A percentile compares a stretch with the other conserved stretches of the same genome.
phyloP scores from a whole-genome alignment of 2,113 vertebrate genomes.

The Cyanoderma ruficeps region DNA sequence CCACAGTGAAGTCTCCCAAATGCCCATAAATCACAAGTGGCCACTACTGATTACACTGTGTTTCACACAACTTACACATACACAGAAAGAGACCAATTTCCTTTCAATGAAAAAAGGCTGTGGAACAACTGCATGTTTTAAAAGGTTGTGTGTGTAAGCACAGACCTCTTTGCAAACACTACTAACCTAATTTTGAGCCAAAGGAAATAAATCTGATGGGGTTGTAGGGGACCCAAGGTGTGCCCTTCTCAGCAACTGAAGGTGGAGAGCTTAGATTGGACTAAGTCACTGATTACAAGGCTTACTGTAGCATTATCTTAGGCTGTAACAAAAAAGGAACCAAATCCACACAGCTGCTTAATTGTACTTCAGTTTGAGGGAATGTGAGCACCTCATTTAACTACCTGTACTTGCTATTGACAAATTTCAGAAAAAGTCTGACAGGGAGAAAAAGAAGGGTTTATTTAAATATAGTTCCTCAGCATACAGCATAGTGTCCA shows the following conservation, averaged over 20 bases:
- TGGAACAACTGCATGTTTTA: neutral
- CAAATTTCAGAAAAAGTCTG: neutral
- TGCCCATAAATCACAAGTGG: neutral
- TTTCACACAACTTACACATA: neutral
- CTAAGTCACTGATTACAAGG: neutral
- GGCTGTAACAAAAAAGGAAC: neutral
- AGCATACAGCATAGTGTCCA: neutral
- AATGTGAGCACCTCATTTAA: neutral
- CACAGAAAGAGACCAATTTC: neutral
- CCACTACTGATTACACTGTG: fast-evolving
- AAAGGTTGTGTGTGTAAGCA: neutral
- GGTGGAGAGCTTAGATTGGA: neutral
- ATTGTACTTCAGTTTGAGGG: neutral
- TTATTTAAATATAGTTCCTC: neutral
- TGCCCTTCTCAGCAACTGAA: neutral
- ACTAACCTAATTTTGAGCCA: neutral
- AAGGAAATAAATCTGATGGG: neutral
- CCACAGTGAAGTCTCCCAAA: neutral
- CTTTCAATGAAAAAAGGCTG: neutral
- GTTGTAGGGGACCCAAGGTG: neutral
- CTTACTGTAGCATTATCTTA: neutral
- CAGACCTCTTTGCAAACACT: neutral
- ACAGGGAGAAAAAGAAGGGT: neutral
- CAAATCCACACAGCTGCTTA: neutral
- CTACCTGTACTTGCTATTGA: neutral